Conservation (phyloP, 2,113 vertebrate species). For the Calcarius ornatus region DNA sequence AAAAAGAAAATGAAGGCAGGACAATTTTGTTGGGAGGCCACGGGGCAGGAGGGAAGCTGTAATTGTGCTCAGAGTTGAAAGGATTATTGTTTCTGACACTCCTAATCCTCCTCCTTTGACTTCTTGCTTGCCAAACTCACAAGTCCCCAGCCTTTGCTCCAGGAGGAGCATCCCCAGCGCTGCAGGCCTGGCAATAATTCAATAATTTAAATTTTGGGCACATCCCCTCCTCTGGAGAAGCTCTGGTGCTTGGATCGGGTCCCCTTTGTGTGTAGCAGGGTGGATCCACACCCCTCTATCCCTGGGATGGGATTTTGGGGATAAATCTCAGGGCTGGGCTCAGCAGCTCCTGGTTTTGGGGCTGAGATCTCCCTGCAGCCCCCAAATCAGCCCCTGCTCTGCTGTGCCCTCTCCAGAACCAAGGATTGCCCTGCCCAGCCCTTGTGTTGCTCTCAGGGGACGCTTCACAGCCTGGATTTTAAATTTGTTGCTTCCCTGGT, state of each 20-base stretch:
- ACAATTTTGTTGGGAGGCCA: neutral
- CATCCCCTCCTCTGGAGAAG: neutral
- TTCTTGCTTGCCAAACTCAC: neutral
- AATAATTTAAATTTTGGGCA: neutral
- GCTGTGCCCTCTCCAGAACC: neutral
- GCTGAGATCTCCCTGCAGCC: rapidly evolving
- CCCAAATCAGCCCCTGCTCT: neutral
- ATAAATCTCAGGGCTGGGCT: neutral
- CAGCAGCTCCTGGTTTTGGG: neutral
- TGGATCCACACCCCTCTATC: rapidly evolving
- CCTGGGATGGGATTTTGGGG: neutral
- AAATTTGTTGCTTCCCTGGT: rapidly evolving
- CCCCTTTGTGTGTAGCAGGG: neutral
- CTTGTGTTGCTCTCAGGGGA: neutral
- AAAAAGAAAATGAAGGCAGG: neutral
- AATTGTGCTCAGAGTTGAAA: neutral
- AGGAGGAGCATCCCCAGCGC: neutral
- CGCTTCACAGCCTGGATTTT: rapidly evolving
- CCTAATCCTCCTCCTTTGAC: neutral
- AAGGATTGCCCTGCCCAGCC: neutral
- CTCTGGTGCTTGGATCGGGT: rapidly evolving
- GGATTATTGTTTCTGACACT: slow-evolving; percentile 31
- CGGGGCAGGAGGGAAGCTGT: neutral
- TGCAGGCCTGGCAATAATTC: neutral
- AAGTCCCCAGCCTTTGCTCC: neutral